Conservation (phyloP, 1,140 invertebrate species). For the Orchesella cincta region DNA sequence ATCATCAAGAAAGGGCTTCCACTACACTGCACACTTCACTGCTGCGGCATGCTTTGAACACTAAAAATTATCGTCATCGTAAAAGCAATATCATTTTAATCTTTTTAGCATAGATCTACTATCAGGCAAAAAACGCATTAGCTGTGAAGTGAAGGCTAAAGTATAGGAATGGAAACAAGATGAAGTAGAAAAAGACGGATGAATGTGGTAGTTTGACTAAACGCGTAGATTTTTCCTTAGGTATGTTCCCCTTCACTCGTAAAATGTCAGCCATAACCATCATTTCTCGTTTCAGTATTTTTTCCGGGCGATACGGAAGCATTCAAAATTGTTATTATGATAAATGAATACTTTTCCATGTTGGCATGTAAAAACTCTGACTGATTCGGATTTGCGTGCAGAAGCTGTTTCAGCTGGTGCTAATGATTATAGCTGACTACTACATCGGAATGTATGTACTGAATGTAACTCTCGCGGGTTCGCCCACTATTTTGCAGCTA, state of each 20-base stretch:
- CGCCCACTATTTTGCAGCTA: too few relatives aligned
- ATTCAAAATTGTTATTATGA: conserved; percentile 15
- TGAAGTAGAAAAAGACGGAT: neutral
- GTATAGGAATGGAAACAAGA: neutral
- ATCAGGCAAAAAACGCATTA: neutral
- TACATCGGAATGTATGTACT: too few relatives aligned
- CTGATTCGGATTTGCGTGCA: too few relatives aligned
- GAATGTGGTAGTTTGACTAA: neutral
- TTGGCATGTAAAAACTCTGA: too few relatives aligned
- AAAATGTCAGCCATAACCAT: neutral
- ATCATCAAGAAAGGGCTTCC: too few relatives aligned
- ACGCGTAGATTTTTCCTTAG: too few relatives aligned
- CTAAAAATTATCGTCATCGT: neutral
- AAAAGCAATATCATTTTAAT: neutral
- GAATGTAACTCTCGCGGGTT: too few relatives aligned
- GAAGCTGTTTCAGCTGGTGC: too few relatives aligned
- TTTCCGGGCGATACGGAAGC: neutral
- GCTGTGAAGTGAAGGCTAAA: neutral
- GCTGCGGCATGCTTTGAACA: neutral
- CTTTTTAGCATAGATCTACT: neutral
- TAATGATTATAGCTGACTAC: too few relatives aligned
- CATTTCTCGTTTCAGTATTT: too few relatives aligned
- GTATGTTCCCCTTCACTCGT: too few relatives aligned
- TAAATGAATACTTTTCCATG: conserved; percentile 3
- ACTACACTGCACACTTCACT: too few relatives aligned